Percentiles rank a stretch among this genome's conserved stretches.
Conservation (phyloP, 92 coral and sea anemone genomes). For the Ricordea florida region DNA sequence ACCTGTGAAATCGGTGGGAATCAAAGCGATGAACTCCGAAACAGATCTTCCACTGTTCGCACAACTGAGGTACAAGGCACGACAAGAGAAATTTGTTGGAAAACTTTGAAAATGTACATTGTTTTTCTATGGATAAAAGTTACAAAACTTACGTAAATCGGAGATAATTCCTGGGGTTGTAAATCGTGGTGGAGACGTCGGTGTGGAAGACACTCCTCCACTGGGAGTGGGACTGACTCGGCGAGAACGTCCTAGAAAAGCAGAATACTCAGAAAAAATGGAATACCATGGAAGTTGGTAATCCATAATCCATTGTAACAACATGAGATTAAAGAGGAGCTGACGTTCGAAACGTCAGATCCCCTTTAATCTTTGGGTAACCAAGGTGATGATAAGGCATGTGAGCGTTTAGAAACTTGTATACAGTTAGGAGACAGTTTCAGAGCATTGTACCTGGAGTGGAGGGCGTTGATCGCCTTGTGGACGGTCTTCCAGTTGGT, state of each 20-base stretch:
- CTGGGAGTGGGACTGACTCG: slow-evolving; percentile 9
- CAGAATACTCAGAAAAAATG: not conserved
- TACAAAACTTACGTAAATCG: not conserved
- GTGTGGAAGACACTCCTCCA: not conserved
- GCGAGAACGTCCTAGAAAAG: not conserved
- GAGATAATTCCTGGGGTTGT: slow-evolving; percentile 3
- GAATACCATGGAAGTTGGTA: too few relatives aligned
- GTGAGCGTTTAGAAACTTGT: too few relatives aligned
- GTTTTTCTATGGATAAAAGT: not conserved
- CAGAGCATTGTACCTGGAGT: not conserved
- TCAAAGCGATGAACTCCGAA: not conserved
- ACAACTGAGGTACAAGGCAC: too few relatives aligned
- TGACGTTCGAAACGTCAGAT: too few relatives aligned
- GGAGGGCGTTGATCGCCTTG: too few relatives aligned
- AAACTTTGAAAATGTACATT: not conserved
- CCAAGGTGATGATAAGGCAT: too few relatives aligned
- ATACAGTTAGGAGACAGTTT: too few relatives aligned
- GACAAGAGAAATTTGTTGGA: too few relatives aligned
- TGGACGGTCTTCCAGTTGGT: slow-evolving; percentile 15
- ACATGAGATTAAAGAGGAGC: too few relatives aligned
- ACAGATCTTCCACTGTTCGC: not conserved
- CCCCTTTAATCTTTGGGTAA: too few relatives aligned
- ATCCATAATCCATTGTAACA: too few relatives aligned
- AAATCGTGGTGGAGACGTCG: slow-evolving; percentile 4
- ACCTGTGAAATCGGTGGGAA: not conserved